Evolutionary conservation across 92 coral and sea anemone genomes (phyloP), one percentile per base, ranked within the genome.

Genomic region (Chrysogorgia sp.): DNA sequence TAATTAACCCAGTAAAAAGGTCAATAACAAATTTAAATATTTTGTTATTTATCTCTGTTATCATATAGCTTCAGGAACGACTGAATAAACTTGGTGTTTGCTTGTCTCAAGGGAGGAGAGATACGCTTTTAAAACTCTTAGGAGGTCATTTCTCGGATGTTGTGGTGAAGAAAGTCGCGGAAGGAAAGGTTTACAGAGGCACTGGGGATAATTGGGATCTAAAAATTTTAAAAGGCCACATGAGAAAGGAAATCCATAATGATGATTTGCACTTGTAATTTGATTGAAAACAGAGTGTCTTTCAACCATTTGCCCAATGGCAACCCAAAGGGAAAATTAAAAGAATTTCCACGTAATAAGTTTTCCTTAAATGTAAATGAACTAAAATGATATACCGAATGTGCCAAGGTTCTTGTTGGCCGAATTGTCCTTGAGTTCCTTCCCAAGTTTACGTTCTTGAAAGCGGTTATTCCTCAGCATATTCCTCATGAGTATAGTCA

Each of bases 141-240:
- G 90, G 87, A 9, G 84, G 87, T 0, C 90, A 86, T 83, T 86
- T 86, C 30, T n/a, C 87, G 31, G 90, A 82, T 24, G 59, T 5
- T n/a, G 86, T 58, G 2, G 89, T 86, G 10, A 30, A 75, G 31
- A 53, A 52, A 24, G 34, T 82, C 34, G 77, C 77, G 82, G 17
- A 40, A 33, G 90, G 87, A 45, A 77, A 61, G 24, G 67, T 43
- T 29, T 87, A 82, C 65, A 28, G 90, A 19, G 87, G 84, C 12
- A 82, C 90, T 47, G 90, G 90, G 86, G 85, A 71, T n/a, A n/a
- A n/a, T n/a, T n/a, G n/a, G n/a, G n/a, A 80, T 52, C 35, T 85
- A 40, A 52, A 52, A 31, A 48, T 81, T 5, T 53, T 74, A 9
- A 86, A 49, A 57, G 84, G 82, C 0, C 86, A 82, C 37, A 82